phyloP scores from a whole-genome alignment of 2,113 vertebrate species.

The Cyanoderma ruficeps region DNA sequence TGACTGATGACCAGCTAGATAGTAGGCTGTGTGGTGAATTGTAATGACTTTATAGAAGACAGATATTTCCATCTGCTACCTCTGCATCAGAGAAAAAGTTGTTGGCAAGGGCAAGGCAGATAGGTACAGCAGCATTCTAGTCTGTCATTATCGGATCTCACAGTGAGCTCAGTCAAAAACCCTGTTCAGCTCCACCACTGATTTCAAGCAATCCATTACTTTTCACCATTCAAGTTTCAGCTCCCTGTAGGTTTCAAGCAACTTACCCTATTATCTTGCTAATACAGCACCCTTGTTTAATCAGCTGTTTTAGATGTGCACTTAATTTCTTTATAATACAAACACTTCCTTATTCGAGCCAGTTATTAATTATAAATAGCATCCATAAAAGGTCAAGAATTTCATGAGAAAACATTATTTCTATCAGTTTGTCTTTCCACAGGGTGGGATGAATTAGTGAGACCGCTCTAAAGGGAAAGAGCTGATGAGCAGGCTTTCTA shows the following conservation, averaged over 20 bases:
- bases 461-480: conserved; percentile 2
- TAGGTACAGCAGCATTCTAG: not conserved
- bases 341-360: not conserved
- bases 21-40: not conserved
- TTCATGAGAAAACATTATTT: conserved; percentile 3
- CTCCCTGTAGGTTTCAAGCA: not conserved
- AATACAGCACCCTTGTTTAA: not conserved
- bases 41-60: not conserved
- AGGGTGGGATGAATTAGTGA: not conserved
- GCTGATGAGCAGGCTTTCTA: conserved; percentile 11
- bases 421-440: conserved; percentile 16
- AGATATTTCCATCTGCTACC: not conserved
- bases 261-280: not conserved
- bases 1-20: not conserved
- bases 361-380: not conserved
- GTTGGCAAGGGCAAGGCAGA: not conserved
- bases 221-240: not conserved
- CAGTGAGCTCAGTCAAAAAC: not conserved
- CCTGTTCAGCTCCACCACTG: not conserved
- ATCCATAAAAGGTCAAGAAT: conserved; percentile 17
- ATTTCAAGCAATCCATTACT: not conserved
- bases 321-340: not conserved
- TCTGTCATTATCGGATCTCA: not conserved
- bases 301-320: not conserved
- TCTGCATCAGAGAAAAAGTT: not conserved